Evolutionary conservation across 2,888 invertebrate species (phyloP).

Genomic region (Cecidostiba fungosa): DNA sequence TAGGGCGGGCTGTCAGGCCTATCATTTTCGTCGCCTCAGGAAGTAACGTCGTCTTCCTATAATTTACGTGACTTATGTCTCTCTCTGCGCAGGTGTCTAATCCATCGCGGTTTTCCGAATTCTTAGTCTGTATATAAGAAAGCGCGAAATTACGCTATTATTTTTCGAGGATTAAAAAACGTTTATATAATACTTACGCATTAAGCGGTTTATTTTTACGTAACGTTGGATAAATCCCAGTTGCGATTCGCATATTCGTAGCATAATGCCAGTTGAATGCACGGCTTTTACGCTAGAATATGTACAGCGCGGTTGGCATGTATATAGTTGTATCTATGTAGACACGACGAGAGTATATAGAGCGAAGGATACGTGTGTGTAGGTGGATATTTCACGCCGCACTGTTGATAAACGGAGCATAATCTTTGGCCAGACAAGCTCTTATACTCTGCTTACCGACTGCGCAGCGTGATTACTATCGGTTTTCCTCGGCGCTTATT

Average conservation of each 20-base stretch:
- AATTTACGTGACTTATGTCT: slow-evolving; percentile 43
- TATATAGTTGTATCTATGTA: too few species aligned
- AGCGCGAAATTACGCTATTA: slow-evolving; percentile 7
- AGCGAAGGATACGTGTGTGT: not conserved
- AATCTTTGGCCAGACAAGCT: slow-evolving; percentile 60
- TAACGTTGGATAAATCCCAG: slow-evolving; percentile 16
- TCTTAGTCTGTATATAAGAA: not conserved
- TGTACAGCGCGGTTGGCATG: slow-evolving; percentile 18
- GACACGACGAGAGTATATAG: too few species aligned
- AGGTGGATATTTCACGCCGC: slow-evolving; percentile 37
- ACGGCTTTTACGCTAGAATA: slow-evolving; percentile 61
- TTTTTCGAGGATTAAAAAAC: not conserved
- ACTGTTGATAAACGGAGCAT: slow-evolving; percentile 62
- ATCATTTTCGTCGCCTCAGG: slow-evolving; percentile 56
- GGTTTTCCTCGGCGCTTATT: not conserved
- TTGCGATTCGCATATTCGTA: slow-evolving; percentile 59
- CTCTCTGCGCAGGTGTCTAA: not conserved
- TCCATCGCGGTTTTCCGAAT: not conserved
- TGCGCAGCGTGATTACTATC: slow-evolving; percentile 20
- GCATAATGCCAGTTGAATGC: slow-evolving; percentile 60
- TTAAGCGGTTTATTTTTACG: slow-evolving; percentile 16
- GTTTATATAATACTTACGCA: not conserved
- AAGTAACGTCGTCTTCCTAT: slow-evolving; percentile 35
- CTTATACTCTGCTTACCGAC: slow-evolving; percentile 65
- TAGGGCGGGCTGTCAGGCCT: slow-evolving; percentile 38